Conservation (phyloP, 2,113 vertebrate species). For the Rhodinocichla rosea region DNA sequence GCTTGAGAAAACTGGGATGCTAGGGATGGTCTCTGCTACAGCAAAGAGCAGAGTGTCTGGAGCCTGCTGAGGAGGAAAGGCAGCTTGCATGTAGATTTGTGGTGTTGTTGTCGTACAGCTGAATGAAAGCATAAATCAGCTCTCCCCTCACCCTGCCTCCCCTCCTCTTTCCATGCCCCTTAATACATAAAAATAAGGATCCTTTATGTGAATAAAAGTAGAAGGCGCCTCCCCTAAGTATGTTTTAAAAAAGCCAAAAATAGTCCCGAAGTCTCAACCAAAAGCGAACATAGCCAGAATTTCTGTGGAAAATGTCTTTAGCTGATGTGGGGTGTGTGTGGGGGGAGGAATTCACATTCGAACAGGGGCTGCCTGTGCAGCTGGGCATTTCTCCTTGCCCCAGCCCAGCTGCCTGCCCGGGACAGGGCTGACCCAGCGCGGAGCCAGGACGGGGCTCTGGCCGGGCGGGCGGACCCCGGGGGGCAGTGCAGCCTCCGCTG, state of each 20-base stretch:
- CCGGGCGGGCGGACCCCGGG: not conserved
- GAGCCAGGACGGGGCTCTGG: not conserved
- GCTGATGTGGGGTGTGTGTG: not conserved
- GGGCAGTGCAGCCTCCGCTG: not conserved
- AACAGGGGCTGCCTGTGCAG: not conserved
- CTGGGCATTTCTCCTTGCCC: not conserved
- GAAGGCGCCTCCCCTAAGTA: not conserved
- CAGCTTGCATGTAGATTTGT: not conserved
- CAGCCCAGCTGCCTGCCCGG: not conserved
- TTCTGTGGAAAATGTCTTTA: slow-evolving; percentile 58
- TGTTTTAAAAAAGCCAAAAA: slow-evolving; percentile 50
- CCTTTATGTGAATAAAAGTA: slow-evolving; percentile 29
- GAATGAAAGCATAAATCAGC: not conserved
- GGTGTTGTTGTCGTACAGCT: not conserved
- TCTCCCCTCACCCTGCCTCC: not conserved
- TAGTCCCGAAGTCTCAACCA: slow-evolving; percentile 51
- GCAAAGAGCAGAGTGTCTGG: not conserved
- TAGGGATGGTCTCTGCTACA: not conserved
- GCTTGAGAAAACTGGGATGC: not conserved
- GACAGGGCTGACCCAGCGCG: not conserved
- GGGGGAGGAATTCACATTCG: fast-evolving
- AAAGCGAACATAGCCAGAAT: slow-evolving; percentile 21
- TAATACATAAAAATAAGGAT: slow-evolving; percentile 38
- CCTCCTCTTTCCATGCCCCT: not conserved
- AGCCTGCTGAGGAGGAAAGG: not conserved